Evolutionary conservation across 2,797 vertebrate genomes (phyloP).

Genomic region (Staurois parvus): DNA sequence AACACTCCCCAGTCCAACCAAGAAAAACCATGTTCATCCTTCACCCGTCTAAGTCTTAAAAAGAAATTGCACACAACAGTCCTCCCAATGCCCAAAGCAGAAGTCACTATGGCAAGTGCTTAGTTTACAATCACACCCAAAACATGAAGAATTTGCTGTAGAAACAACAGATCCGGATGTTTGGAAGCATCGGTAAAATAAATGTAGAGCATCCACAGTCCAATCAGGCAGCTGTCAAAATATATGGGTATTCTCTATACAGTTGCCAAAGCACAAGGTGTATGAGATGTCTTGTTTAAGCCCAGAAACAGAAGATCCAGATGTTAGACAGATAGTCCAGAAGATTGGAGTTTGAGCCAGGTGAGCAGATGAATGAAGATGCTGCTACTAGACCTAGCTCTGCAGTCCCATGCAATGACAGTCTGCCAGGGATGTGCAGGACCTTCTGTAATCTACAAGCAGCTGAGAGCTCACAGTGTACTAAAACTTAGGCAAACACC

Average conservation of each 20-base stretch:
- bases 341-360: conserved; percentile 31
- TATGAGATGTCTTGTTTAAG: neutral
- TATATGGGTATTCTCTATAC: neutral
- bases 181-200: conserved; percentile 17
- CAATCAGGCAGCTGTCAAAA: neutral
- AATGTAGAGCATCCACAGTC: neutral
- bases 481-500: conserved; percentile 34
- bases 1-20: conserved; percentile 74
- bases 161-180: neutral
- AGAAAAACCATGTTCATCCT: conserved; percentile 82
- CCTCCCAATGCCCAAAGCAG: conserved; percentile 16
- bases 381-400: neutral
- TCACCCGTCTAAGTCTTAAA: conserved; percentile 43
- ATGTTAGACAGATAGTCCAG: neutral
- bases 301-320: conserved; percentile 11
- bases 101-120: conserved; percentile 12
- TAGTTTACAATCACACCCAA: conserved; percentile 43
- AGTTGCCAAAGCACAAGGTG: neutral
- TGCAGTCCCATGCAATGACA: conserved; percentile 18
- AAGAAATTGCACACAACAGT: neutral
- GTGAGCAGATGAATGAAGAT: conserved; percentile 30
- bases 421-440: conserved; percentile 5
- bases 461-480: conserved; percentile 3
- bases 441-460: neutral
- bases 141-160: conserved; percentile 32